Base-by-base conservation (phyloP, 2,113 vertebrate genomes). In the Probosciger aterrimus region DNA sequence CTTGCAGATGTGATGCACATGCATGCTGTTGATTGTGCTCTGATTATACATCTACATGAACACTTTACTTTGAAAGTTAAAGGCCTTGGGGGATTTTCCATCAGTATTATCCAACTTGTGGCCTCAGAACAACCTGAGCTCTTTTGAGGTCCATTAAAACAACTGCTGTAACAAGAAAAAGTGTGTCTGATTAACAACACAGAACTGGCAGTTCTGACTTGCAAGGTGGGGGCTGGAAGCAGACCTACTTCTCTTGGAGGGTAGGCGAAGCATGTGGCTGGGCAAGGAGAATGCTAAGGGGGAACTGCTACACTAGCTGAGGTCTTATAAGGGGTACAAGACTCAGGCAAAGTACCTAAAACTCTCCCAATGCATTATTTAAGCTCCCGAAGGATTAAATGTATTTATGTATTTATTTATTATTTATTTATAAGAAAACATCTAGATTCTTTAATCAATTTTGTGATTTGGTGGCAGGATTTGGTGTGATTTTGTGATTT, bases 251-350 rank as follows among this genome's bases (percentile, higher is more conserved):
- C 65, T 22, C 4, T 24, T 37, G 39, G 15, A 15, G 10, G 12
- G 9, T 24, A 53, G 24, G 7, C 0, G 0, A 80, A 33, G 28
- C 22, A 53, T 0, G 0, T 6, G 49, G 28, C 37, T 52, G 20
- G 31, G 18, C 18, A 69, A 55, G 7, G 30, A 57, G 9, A 10
- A 4, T 14, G 9, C 16, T 73, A 30, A 16, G 8, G 11, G 12
- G 11, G 30, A 82, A 23, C 10, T 80, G 39, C n/a, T 39, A 22
- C 1, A 0, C 11, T 20, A 82, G 16, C n/a, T 69, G 31, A 44
- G 39, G 30, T 55, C 24, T 82, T 76, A 35, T 2, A 71, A 23
- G 18, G 17, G 11, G 4, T 50, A 39, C 13, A 67, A 82, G 76
- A 49, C 25, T 53, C 24, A 41, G 10, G 39, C 9, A 89, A 82